Conservation (phyloP, 2,888 invertebrate species). For the Oxytorus armatus region DNA sequence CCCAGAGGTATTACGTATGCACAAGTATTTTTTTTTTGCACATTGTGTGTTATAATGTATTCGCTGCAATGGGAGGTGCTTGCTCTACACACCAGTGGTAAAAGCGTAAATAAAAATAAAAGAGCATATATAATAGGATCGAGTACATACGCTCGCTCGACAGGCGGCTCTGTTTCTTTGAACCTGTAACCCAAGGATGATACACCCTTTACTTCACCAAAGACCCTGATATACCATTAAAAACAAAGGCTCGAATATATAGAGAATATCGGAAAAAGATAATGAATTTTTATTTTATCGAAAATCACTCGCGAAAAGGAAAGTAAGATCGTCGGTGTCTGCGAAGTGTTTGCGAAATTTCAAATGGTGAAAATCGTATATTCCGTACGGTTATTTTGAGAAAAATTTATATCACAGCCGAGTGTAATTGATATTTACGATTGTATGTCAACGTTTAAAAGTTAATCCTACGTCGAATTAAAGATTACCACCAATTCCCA, state of each 20-base stretch:
- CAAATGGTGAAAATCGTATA: too few relatives aligned
- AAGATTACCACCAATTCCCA: too few relatives aligned
- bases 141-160: conserved; percentile 94
- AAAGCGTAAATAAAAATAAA: conserved; percentile 71
- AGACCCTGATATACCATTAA: conserved; percentile 21
- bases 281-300: conserved; percentile 1
- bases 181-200: conserved; percentile 89
- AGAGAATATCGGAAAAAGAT: neutral
- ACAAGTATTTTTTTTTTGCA: conserved; percentile 8
- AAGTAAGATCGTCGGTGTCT: neutral
- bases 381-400: too few relatives aligned
- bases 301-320: neutral
- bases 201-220: conserved; percentile 70
- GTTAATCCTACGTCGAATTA: too few relatives aligned
- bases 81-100: conserved; percentile 54
- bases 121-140: conserved; percentile 83
- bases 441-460: too few relatives aligned
- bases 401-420: too few relatives aligned
- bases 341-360: too few relatives aligned
- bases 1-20: conserved; percentile 17
- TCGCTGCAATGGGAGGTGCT: conserved; percentile 58
- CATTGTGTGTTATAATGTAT: conserved; percentile 15
- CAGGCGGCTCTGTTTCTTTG: conserved; percentile 93
- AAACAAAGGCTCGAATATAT: neutral
- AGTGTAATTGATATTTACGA: too few relatives aligned